Conservation (phyloP, 1,140 invertebrate species). For the Apolygus lucorum region DNA sequence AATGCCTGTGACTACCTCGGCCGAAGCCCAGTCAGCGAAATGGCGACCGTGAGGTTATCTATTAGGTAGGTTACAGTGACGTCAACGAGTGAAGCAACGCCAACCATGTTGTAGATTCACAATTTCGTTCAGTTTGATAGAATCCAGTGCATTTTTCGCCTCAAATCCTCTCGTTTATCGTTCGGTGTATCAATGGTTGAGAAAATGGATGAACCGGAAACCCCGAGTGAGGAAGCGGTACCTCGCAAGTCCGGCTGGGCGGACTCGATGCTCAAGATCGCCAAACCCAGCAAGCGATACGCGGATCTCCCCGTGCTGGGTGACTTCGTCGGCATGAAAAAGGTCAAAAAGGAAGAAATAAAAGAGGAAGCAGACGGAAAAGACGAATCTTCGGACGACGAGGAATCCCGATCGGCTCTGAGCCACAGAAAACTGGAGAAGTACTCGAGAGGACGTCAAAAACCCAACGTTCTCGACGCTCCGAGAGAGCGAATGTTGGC, state of each 20-base stretch:
- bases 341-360: neutral
- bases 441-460: neutral
- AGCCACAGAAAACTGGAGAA: neutral
- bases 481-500: slow-evolving; percentile 5
- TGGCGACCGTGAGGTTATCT: no score
- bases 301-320: neutral
- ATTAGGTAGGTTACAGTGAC: no score
- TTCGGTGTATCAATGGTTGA: neutral
- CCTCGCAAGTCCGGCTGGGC: neutral
- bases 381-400: neutral
- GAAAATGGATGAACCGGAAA: neutral
- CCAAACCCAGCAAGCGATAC: neutral
- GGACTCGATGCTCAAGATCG: neutral
- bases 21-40: no score
- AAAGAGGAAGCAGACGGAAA: neutral
- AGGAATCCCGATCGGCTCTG: neutral
- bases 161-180: neutral
- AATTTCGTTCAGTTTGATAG: no score
- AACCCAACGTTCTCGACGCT: neutral
- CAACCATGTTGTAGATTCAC: no score
- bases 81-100: no score
- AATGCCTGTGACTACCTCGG: no score
- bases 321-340: neutral
- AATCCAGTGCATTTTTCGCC: no score
- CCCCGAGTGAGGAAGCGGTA: neutral